Evolutionary conservation across 2,888 invertebrate species (phyloP).

Genomic region (Euspilapteryx auroguttella): DNA sequence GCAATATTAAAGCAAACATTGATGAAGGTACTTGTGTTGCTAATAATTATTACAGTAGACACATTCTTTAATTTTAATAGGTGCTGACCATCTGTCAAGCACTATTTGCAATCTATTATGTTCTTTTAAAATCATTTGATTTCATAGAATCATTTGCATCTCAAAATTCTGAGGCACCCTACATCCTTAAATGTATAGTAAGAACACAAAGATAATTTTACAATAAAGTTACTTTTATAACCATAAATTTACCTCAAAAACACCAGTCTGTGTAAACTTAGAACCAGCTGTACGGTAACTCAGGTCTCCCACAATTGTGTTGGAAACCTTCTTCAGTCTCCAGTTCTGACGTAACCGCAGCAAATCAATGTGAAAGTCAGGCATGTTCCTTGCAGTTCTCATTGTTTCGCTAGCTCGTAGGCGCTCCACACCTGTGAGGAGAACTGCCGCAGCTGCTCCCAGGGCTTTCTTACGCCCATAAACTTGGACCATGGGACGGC

Average conservation of each 20-base stretch:
- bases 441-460: slow-evolving; percentile 81
- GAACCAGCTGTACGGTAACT: slow-evolving; percentile 96
- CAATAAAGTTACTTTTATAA: too few species aligned
- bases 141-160: too few species aligned
- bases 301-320: slow-evolving; percentile 92
- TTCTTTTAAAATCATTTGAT: too few species aligned
- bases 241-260: slow-evolving; percentile 96
- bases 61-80: too few species aligned
- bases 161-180: too few species aligned
- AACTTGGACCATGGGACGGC: slow-evolving; percentile 85
- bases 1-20: too few species aligned
- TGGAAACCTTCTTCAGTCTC: slow-evolving; percentile 95
- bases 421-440: slow-evolving; percentile 85
- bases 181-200: too few species aligned
- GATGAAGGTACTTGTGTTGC: too few species aligned
- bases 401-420: slow-evolving; percentile 80
- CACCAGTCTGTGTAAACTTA: slow-evolving; percentile 89
- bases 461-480: slow-evolving; percentile 93
- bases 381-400: slow-evolving; percentile 70
- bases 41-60: too few species aligned
- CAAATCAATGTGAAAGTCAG: slow-evolving; percentile 92
- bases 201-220: too few species aligned
- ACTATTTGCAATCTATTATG: too few species aligned
- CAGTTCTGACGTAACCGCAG: slow-evolving; percentile 88
- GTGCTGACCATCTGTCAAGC: too few species aligned